A percentile compares a stretch with the other conserved stretches of the same genome.
These are phyloP conservation scores for Tenualosa thibaudeaui DNA, from an alignment of 2,797 vertebrate genomes.

Conservation along the genomic window DNA sequence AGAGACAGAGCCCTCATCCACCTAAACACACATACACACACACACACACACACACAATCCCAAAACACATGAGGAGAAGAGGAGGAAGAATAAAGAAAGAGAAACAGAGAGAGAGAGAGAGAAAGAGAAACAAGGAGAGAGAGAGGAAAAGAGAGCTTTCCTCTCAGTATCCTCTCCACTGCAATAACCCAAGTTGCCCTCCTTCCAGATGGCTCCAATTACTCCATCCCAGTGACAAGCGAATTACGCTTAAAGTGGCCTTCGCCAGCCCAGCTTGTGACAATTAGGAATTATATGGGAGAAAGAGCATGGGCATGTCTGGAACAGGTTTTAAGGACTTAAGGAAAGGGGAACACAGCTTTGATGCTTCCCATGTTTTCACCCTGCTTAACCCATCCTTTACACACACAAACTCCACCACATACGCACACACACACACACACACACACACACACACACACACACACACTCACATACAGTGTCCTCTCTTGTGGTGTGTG, in stretches of 20 bases:
- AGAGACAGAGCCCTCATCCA: conserved; percentile 26
- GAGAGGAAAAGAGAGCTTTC: neutral
- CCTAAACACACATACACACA: neutral
- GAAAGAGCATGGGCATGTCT: neutral
- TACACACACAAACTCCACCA: neutral
- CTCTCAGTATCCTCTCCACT: neutral
- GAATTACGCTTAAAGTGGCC: conserved; percentile 11
- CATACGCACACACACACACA: neutral
- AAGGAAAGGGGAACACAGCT: neutral
- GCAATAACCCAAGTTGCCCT: neutral
- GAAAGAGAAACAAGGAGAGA: neutral
- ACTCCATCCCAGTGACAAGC: neutral
- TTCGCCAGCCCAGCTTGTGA: neutral
- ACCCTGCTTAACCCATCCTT: neutral
- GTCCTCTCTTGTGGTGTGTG: neutral
- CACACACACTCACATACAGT: neutral
- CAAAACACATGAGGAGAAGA: neutral
- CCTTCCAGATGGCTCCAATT: conserved; percentile 9
- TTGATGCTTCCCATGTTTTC: neutral
- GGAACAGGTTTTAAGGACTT: neutral
- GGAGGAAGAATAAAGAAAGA: neutral
- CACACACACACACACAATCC: neutral
- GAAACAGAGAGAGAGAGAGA: neutral
- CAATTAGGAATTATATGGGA: conserved; percentile 10
- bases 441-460: neutral